phyloP scores from a whole-genome alignment of 1,140 invertebrate genomes.

The Wasmannia auropunctata region DNA sequence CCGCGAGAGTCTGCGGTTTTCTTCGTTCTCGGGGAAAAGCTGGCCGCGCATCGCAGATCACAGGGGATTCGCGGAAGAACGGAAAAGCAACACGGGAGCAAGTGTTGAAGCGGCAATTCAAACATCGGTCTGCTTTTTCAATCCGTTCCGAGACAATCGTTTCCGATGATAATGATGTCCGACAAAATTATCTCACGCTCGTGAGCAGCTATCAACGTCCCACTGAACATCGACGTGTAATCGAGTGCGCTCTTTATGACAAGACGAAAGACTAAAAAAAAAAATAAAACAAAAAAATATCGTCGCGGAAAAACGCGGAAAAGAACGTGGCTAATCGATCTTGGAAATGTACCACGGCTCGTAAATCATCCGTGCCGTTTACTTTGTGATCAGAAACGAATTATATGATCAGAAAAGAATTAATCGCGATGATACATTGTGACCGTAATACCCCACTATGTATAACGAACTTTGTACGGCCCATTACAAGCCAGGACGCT shows the following conservation, averaged over 20 bases:
- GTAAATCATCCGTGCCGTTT: background rate
- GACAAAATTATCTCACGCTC: background rate
- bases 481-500: constrained; percentile 42
- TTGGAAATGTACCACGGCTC: background rate
- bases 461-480: constrained; percentile 55
- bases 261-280: background rate
- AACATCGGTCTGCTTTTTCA: background rate
- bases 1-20: constrained; percentile 48
- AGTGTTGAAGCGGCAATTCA: background rate
- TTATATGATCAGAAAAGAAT: too few relatives aligned
- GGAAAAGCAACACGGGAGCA: background rate
- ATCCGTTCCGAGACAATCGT: too few relatives aligned
- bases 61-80: constrained; percentile 25
- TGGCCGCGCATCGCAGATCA: constrained; percentile 47
- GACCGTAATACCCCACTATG: background rate
- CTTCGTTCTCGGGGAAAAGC: constrained; percentile 64
- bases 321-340: background rate
- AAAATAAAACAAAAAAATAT: background rate
- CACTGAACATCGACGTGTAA: background rate
- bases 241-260: background rate
- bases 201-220: background rate
- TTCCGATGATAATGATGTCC: too few relatives aligned
- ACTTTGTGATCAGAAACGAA: constrained; percentile 10
- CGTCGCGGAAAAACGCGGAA: background rate
- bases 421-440: constrained; percentile 24